phyloP scores from a whole-genome alignment of 2,113 vertebrate species.

The Cichladusa arquata region DNA sequence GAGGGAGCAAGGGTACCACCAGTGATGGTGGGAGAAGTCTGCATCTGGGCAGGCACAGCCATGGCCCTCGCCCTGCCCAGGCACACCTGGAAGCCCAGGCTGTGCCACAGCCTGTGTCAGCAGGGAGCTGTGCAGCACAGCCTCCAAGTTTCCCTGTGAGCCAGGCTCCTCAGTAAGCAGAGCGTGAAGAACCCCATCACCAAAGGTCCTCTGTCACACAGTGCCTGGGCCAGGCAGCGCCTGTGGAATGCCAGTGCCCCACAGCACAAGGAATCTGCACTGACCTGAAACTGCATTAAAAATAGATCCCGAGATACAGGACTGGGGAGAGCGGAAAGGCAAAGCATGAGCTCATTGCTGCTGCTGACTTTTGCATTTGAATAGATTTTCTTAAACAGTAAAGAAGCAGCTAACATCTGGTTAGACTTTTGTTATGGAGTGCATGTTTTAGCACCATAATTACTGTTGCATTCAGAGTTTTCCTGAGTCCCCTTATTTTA shows the following conservation, averaged over 20 bases:
- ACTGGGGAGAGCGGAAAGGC: background rate
- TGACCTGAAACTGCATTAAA: background rate
- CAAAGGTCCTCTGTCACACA: background rate
- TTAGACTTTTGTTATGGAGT: background rate
- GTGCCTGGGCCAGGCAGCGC: rapidly evolving
- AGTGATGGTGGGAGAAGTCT: background rate
- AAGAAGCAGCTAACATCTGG: background rate
- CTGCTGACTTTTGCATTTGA: background rate
- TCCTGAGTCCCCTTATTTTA: background rate
- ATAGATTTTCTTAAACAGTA: background rate
- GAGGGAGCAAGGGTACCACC: background rate
- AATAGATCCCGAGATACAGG: background rate
- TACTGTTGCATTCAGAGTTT: background rate
- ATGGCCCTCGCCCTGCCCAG: rapidly evolving
- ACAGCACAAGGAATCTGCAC: background rate
- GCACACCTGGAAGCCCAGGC: background rate
- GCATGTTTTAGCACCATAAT: background rate
- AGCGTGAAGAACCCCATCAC: background rate
- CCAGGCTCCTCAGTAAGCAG: background rate
- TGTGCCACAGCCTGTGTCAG: background rate
- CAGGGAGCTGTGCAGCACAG: background rate
- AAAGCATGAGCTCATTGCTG: background rate
- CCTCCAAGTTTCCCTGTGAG: background rate
- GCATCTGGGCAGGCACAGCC: background rate
- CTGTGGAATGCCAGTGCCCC: background rate